Percentiles rank a stretch among this genome's conserved stretches.
Conservation (phyloP, 2,113 vertebrate species). For the Chrysemys picta region DNA sequence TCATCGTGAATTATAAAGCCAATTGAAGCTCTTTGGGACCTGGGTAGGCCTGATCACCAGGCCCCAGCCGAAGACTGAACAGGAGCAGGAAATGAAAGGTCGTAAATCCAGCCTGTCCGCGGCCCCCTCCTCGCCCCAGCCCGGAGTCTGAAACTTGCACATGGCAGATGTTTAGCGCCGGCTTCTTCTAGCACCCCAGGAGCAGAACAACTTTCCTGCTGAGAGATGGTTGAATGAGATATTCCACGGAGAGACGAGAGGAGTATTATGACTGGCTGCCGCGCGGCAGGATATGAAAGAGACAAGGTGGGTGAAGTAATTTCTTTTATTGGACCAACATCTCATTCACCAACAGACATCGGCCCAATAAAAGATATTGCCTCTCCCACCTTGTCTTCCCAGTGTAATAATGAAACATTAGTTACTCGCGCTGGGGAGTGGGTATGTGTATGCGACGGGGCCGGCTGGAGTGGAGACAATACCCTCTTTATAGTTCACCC, state of each 20-base stretch:
- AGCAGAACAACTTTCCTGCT: slow-evolving; percentile 2
- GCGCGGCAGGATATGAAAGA: neutral
- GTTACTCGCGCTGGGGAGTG: neutral
- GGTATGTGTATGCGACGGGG: neutral
- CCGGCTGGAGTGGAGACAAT: no score
- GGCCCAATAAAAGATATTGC: neutral
- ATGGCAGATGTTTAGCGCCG: neutral
- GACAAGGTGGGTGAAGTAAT: neutral
- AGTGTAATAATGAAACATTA: neutral
- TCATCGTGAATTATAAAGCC: neutral
- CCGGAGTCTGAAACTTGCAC: neutral
- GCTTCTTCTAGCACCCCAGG: neutral
- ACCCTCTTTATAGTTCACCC: no score
- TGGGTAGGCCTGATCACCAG: neutral
- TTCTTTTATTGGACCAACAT: neutral
- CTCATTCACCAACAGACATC: neutral
- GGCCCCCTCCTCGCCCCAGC: neutral
- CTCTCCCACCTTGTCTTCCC: neutral
- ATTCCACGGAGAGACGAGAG: slow-evolving; percentile 16
- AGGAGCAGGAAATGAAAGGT: neutral
- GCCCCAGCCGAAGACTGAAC: neutral
- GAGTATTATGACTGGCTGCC: neutral
- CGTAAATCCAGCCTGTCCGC: neutral
- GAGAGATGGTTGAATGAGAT: slow-evolving; percentile 28
- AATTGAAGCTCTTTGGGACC: neutral